Base-by-base conservation (phyloP, 2,797 vertebrate species). In the Parauchenoglanis ngamensis region DNA sequence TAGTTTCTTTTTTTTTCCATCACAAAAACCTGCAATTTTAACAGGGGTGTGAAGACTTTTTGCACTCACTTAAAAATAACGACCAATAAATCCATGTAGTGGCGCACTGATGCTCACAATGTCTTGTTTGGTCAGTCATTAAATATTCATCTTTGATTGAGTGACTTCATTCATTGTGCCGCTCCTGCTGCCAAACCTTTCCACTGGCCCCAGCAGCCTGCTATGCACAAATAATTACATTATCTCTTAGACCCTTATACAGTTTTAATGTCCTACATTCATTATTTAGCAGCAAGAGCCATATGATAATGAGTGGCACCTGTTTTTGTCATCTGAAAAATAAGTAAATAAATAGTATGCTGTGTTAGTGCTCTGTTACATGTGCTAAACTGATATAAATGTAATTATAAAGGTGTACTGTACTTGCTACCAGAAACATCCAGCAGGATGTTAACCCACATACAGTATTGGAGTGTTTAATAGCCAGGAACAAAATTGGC, bases 251-350 rank as follows among this genome's bases (percentile, higher is more conserved):
- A 86, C n/a, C 19, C 28, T 65, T 59, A 80, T 88, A 70, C 87
- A 89, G 28, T 35, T 84, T 88, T 89, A 86, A 89, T 89, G 70
- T 44, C 56, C 28, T n/a, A 8, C 70, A 88, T 88, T 49, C 70
- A 88, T 88, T 88, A 88, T 86, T 86, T 59, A 88, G 7, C 5
- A 76, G 13, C 19, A 1, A 35, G 25, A 46, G 35, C 7, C 7
- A 35, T 31, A 77, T 68, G 59, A 49, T 88, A 57, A 88, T 63
- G 61, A 68, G 13, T 13, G 25, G 10, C 57, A 56, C 35, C 49
- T 80, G 83, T 73, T 35, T 79, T 40, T 1, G 2, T 67, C 25
- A 82, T 65, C 57, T 82, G 25, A 28, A 52, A 65, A 67, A 49
- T 81, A 81, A 61, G 25, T 59, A 77, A 31, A 77, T 78, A 57